Conservation (phyloP, 2,888 invertebrate genomes). For the Nymphalis urticae region DNA sequence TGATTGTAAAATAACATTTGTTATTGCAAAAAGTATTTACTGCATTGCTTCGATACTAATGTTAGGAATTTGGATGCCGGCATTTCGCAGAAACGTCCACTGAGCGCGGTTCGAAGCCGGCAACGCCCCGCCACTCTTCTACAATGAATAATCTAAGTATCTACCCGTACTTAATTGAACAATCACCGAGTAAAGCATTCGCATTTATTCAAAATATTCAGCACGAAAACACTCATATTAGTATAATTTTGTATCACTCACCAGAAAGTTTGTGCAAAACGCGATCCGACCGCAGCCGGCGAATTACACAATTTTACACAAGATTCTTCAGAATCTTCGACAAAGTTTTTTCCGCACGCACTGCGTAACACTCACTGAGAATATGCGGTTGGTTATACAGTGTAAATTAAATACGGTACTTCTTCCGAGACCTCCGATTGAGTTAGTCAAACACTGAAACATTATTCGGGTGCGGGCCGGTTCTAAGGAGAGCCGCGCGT, state of each 20-base stretch:
- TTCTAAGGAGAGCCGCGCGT: constrained; percentile 77
- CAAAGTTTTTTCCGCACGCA: constrained; percentile 82
- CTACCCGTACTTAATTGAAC: constrained; percentile 44
- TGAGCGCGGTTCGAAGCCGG: constrained; percentile 59
- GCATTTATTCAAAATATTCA: constrained; percentile 24
- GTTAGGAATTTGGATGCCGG: constrained; percentile 59
- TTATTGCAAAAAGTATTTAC: constrained; percentile 22
- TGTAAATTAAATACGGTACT: constrained; percentile 79
- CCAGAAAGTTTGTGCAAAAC: constrained; percentile 79
- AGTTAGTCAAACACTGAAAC: constrained; percentile 81
- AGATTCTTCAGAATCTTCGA: constrained; percentile 82
- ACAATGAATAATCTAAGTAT: constrained; percentile 40
- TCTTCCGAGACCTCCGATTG: constrained; percentile 81
- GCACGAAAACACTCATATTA: constrained; percentile 33
- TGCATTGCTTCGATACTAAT: constrained; percentile 39
- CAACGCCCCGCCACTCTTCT: constrained; percentile 63
- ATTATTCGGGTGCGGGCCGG: constrained; percentile 81
- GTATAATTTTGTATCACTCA: constrained; percentile 55
- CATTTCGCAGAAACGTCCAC: constrained; percentile 67
- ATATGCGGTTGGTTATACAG: constrained; percentile 79
- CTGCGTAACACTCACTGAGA: constrained; percentile 82
- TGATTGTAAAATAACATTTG: constrained; percentile 18
- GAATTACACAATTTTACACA: constrained; percentile 81
- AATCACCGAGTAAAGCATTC: constrained; percentile 25
- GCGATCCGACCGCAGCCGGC: constrained; percentile 75